Conservation (phyloP, 2,888 invertebrate species). For the Micoletzkya japonica region DNA sequence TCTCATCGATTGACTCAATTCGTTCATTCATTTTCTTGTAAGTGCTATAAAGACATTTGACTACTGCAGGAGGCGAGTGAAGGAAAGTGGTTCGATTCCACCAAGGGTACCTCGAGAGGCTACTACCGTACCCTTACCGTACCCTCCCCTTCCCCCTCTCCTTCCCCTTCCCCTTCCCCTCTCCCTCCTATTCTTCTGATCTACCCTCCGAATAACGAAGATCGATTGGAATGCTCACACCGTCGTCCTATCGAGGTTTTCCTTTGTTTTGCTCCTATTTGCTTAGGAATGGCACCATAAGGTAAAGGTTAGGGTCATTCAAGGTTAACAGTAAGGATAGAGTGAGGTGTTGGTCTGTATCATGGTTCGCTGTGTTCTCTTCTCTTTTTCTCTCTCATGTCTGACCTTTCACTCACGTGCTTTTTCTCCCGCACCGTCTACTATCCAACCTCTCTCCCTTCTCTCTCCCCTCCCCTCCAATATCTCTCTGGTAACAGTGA, state of each 20-base stretch:
- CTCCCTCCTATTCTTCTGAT: background rate
- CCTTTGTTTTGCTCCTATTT: background rate
- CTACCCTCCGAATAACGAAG: background rate
- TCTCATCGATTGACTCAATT: background rate
- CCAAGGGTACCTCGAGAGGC: background rate
- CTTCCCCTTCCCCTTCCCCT: background rate
- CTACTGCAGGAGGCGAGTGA: background rate
- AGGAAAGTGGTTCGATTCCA: too few species aligned
- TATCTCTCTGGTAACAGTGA: background rate
- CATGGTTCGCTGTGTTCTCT: background rate
- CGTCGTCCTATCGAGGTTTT: background rate
- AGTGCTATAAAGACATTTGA: background rate
- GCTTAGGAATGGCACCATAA: too few species aligned
- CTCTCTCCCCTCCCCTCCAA: slow-evolving; percentile 3
- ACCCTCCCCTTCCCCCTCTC: background rate
- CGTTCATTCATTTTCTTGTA: background rate
- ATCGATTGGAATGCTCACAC: background rate
- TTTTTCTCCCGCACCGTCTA: background rate
- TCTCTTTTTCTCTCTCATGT: background rate
- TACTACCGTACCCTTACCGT: background rate
- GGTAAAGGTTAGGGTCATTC: too few species aligned
- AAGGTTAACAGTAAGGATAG: too few species aligned
- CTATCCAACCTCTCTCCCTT: background rate
- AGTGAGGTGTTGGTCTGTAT: background rate
- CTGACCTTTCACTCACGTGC: background rate